phyloP scores from a whole-genome alignment of 2,888 invertebrate species.

The Ophion ellenae region DNA sequence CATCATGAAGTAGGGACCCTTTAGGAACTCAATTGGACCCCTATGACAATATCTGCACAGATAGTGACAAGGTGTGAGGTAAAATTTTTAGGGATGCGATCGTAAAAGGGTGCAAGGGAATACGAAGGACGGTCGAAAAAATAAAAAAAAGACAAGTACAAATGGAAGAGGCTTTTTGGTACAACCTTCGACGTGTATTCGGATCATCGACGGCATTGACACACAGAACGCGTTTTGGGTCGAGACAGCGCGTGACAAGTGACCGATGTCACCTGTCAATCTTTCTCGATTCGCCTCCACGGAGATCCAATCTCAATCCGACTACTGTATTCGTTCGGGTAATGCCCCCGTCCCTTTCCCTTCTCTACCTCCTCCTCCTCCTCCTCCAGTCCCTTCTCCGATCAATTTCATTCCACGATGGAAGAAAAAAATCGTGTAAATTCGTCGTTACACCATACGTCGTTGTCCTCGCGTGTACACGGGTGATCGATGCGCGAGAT shows the following conservation, averaged over 20 bases:
- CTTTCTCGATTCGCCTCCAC: not conserved
- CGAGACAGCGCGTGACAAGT: not conserved
- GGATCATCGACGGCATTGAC: too few species aligned
- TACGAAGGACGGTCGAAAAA: too few species aligned
- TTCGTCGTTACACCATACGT: conserved; percentile 39
- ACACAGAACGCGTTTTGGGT: not conserved
- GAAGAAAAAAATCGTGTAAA: conserved; percentile 28
- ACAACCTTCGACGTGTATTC: too few species aligned
- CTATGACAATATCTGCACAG: too few species aligned
- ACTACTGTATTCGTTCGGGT: not conserved
- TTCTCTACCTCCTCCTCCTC: not conserved
- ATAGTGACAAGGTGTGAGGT: too few species aligned
- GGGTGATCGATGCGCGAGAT: conserved; percentile 45
- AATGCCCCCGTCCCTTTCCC: not conserved
- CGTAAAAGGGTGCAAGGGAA: too few species aligned
- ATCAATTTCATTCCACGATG: conserved; percentile 7
- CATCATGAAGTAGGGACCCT: too few species aligned
- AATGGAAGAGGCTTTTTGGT: too few species aligned
- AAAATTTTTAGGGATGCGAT: too few species aligned
- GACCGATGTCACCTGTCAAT: conserved; percentile 24
- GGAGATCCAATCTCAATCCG: conserved; percentile 5
- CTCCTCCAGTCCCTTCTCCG: not conserved
- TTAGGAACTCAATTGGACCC: too few species aligned
- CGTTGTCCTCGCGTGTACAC: conserved; percentile 25
- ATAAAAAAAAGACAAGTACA: too few species aligned